Conservation (phyloP, 2,888 invertebrate species). For the Sphinx pinastri region DNA sequence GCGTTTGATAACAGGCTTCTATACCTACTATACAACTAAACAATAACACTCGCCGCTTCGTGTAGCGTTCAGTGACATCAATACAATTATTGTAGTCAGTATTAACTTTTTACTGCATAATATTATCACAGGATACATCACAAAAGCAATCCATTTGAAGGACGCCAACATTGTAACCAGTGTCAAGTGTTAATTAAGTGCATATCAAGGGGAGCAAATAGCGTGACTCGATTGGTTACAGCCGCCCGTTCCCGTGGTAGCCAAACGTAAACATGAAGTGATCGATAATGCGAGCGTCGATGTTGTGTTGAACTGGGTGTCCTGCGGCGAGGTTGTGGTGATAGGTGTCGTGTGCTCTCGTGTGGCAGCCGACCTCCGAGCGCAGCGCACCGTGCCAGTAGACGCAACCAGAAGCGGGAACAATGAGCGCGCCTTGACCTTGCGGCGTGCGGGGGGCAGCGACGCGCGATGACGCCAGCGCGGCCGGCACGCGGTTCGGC, state of each 20-base stretch:
- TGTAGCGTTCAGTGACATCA: neutral
- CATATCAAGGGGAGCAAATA: constrained; percentile 50
- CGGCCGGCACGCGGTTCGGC: constrained; percentile 77
- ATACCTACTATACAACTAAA: constrained; percentile 39
- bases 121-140: neutral
- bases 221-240: constrained; percentile 59
- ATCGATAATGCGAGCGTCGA: constrained; percentile 68
- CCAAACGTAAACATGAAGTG: constrained; percentile 75
- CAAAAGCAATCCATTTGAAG: constrained; percentile 1
- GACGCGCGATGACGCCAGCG: constrained; percentile 79
- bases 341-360: constrained; percentile 49
- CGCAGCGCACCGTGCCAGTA: constrained; percentile 59
- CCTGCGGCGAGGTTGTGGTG: constrained; percentile 41
- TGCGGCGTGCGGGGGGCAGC: constrained; percentile 76
- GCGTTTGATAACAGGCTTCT: constrained; percentile 50
- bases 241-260: constrained; percentile 75
- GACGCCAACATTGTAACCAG: neutral
- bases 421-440: constrained; percentile 81
- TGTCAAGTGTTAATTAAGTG: constrained; percentile 43
- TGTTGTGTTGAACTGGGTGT: constrained; percentile 46
- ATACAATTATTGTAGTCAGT: neutral
- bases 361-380: constrained; percentile 55
- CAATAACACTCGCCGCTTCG: constrained; percentile 25
- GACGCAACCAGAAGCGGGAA: constrained; percentile 60
- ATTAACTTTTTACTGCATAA: neutral